A percentile compares a stretch with the other conserved stretches of the same genome.
These are phyloP conservation scores for Mimumesa dahlbomi DNA, from an alignment of 2,888 invertebrate species.

Conservation along the genomic window DNA sequence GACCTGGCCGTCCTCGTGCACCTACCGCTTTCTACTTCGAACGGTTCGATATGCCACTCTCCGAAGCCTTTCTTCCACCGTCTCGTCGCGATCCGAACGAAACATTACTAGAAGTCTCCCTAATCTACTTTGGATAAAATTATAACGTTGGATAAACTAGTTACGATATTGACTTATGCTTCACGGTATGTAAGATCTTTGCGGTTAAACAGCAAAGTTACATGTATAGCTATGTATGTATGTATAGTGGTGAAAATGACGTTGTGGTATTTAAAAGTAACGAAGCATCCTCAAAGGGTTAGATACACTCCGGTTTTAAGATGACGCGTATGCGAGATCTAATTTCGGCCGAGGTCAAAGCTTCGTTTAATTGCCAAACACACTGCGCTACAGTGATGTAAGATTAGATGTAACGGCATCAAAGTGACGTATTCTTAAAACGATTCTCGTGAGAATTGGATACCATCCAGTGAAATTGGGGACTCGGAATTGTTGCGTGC, in stretches of 20 bases:
- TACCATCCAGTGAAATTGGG: conserved; percentile 1
- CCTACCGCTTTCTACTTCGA: conserved; percentile 69
- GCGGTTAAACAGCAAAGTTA: too few species aligned
- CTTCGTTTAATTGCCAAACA: conserved; percentile 63
- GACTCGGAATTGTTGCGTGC: neutral
- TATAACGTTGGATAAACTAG: too few species aligned
- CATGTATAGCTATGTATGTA: too few species aligned
- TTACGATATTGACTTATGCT: too few species aligned
- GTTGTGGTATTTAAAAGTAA: too few species aligned
- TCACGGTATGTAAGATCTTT: too few species aligned
- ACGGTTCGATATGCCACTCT: conserved; percentile 61
- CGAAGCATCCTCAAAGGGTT: too few species aligned
- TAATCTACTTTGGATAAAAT: too few species aligned
- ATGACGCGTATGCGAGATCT: conserved; percentile 48
- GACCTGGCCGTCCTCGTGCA: conserved; percentile 33
- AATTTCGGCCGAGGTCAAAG: conserved; percentile 62
- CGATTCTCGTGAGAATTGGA: conserved; percentile 4
- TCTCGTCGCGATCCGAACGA: neutral
- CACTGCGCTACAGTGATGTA: conserved; percentile 44
- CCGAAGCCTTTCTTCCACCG: conserved; percentile 13
- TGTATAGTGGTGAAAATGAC: too few species aligned
- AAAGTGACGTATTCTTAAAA: conserved; percentile 17
- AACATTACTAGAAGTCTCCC: conserved; percentile 1
- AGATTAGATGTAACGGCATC: conserved; percentile 44
- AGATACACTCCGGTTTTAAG: conserved; percentile 29